Percentiles rank a stretch among this genome's conserved stretches.
phyloP scores from a whole-genome alignment of 2,888 invertebrate genomes.

The Arenicola marina region DNA sequence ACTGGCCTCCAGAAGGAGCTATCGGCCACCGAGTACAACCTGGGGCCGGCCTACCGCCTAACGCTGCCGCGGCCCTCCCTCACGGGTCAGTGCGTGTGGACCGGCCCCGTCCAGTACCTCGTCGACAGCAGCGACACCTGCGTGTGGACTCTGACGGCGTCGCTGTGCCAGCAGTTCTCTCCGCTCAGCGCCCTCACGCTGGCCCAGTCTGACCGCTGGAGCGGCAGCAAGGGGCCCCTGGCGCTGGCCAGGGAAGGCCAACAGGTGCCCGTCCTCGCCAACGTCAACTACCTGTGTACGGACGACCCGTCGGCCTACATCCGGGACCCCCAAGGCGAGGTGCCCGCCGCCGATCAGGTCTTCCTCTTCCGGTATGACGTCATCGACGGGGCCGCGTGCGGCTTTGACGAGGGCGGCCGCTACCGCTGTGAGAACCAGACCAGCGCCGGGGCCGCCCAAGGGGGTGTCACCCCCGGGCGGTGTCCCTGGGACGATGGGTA shows the following conservation, averaged over 20 bases:
- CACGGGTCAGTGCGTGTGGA: conserved; percentile 42
- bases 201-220: conserved; percentile 28
- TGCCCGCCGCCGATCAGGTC: conserved; percentile 9
- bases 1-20: conserved; percentile 11
- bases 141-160: conserved; percentile 32
- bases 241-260: conserved; percentile 2
- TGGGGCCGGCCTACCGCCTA: conserved; percentile 25
- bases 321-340: conserved; percentile 29
- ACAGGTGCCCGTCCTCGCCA: conserved; percentile 29
- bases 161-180: conserved; percentile 36
- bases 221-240: conserved; percentile 3
- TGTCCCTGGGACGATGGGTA: conserved; percentile 43
- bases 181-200: conserved; percentile 46
- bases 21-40: not conserved
- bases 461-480: conserved; percentile 18
- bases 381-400: conserved; percentile 8
- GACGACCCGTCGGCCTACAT: conserved; percentile 24
- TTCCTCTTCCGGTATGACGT: conserved; percentile 10
- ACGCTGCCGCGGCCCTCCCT: conserved; percentile 44
- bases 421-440: conserved; percentile 18
- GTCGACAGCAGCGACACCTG: conserved; percentile 40
- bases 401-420: conserved; percentile 21
- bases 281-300: conserved; percentile 40
- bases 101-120: conserved; percentile 48
- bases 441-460: not conserved